Evolutionary conservation across 92 coral and sea anemone genomes (phyloP), one percentile per base, ranked within the genome.

Genomic region (Palythoa heliodiscus): DNA sequence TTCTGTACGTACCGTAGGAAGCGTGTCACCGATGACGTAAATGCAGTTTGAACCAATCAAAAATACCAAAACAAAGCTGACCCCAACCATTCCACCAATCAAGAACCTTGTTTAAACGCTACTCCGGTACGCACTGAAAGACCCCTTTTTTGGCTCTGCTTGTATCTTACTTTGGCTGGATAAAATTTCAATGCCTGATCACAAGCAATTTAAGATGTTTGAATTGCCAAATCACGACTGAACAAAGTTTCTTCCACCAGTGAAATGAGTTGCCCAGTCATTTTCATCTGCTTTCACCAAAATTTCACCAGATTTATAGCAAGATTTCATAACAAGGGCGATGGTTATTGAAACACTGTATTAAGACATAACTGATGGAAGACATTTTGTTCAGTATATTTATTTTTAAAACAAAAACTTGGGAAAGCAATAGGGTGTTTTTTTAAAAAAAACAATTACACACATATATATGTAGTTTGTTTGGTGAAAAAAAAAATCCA

Each of bases 351-450:
- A 24, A 50, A 60, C 40, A 55, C 20, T 35, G 57, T 13, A 14
- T 6, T 0, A 43, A 63, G 23, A 19, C 13, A 20, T 2, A 9
- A 19, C 11, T 13, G 6, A 23, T 78, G 71, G 55, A 78, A 63
- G 57, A 66, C 47, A 67, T n/a, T 80, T 66, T 64, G 57, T 78
- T 60, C 3, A 39, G 29, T 35, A 53, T 53, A 29, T 76, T 80
- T 80, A 6, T 17, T n/a, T 25, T 37, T 78, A 39, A 80, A 66
- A 13, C 40, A 23, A 80, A 80, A 80, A 80, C 84, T 80, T 63
- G 61, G 23, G 84, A 80, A 38, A 40, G 74, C 72, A 19, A 63
- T 66, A 23, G 25, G 16, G 14, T 2, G 7, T 25, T 64, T 10
- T 61, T 19, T 58, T 7, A 0, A 40, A 80, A 80, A 39, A 7